Evolutionary conservation across 2,888 invertebrate species (phyloP), one percentile per base, ranked within the genome.

Genomic region (Gandaritis pyraliata): DNA sequence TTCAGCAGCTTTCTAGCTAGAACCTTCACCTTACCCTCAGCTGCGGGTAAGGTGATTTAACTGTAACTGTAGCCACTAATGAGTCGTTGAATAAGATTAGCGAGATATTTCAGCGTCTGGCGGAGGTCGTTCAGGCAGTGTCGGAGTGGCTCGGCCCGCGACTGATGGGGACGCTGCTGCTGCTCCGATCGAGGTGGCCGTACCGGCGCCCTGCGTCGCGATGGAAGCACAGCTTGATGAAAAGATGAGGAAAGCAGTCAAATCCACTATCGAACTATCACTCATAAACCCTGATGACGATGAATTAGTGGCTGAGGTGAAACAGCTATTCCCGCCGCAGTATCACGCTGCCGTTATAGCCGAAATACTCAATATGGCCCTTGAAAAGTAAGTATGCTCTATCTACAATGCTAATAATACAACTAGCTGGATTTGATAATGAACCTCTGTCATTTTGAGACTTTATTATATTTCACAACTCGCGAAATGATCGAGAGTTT

Each of bases 321-420:
- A 86, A 54, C 79, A 81, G 16, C 67, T 79, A 0, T 86, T 85
- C 72, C 72, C 76, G 50, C 73, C 82, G 0, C 81, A 88, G 62
- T 83, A 85, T 58, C 89, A 91, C 63, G 85, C 87, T 13, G 86
- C 82, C 33, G 75, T 88, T 41, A 75, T 90, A 46, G 81, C 75
- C 33, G 89, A 89, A 77, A 87, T 90, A 60, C 72, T 89, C 36
- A 87, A 85, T 70, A 69, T 88, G 54, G 82, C 82, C 5, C 70
- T 89, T 29, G 90, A 90, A 68, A 90, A 86, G 91, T 91, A 72
- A 81, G 87, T 72, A 6, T 43, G 8, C 8, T 13, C 0, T 52
- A 15, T 13, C 0, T 52, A 15, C 15, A 41, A 15, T 15, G 7
- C 12, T n/a, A 39, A n/a, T 4, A 23, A 5, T 5, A 2, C 6